Evolutionary conservation across 1,140 invertebrate species (phyloP), one percentile per base, ranked within the genome.

Genomic region (Drosophila ogumai): DNA sequence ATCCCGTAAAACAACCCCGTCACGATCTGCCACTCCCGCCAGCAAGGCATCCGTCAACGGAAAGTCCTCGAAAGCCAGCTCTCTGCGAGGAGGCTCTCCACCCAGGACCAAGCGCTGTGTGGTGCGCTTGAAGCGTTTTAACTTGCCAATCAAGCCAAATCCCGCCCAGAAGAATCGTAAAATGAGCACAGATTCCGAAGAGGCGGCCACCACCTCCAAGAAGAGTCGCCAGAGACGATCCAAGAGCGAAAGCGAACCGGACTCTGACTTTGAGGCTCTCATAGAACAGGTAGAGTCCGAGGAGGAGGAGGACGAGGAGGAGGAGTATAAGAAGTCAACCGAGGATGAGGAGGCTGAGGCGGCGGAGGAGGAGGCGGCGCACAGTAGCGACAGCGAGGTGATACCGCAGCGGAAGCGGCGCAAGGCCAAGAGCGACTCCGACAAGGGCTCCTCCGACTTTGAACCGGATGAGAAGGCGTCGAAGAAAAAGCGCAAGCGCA

Each of bases 371-470:
- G 63, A 44, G 4, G 78, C 32, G 40, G 71, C n/a, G 0, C 61
- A 79, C 8, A 91, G 80, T 41, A 92, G 88, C 34, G 88, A 64
- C 52, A 92, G 91, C 56, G 91, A 92, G 68, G 79, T 92, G 49
- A 90, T 92, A 67, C 91, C 91, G 3, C 82, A 90, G 41, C 82
- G 91, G 0, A 92, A 92, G 55, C 81, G 90, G 17, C 85, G 91
- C 41, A 91, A 79, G 46, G 82, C 76, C 19, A 68, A 81, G 13
- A 69, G 64, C 10, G 78, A 58, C 25, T 82, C 87, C 6, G 79
- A 55, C 3, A 69, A 87, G 15, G 75, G 66, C 5, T 91, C 86
- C 8, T 86, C 91, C 9, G 91, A 92, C 59, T 90, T 91, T 47
- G 85, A 92, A 22, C 80, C 88, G 1, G 75, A 91, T 5, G 61